These are phyloP conservation scores for Pseudorhiza aurosa DNA, from an alignment of 30 jellyfish, hydroid and myxozoan species.

Conservation along the genomic window DNA sequence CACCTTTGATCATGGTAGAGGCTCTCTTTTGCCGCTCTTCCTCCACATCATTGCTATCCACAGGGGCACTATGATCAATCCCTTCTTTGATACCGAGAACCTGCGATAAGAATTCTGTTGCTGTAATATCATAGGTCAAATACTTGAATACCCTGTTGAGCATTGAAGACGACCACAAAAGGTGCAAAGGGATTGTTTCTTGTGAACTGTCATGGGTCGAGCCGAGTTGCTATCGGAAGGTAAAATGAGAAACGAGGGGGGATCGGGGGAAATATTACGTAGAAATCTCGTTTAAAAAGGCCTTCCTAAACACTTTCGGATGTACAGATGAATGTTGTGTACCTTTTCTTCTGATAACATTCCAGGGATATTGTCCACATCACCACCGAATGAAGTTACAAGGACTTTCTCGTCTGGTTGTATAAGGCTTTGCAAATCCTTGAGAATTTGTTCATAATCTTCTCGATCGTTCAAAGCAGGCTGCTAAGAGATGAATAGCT, in stretches of 20 bases:
- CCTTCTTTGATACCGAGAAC: conserved; percentile 64
- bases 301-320: too few species aligned
- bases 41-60: conserved; percentile 85
- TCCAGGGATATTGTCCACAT: conserved; percentile 74
- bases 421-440: conserved; percentile 62
- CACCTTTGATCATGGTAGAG: conserved; percentile 83
- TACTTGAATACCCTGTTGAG: too few species aligned
- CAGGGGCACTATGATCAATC: conserved; percentile 41
- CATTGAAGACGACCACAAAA: too few species aligned
- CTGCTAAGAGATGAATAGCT: conserved; percentile 9
- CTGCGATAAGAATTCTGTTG: too few species aligned
- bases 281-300: too few species aligned
- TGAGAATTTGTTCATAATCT: conserved; percentile 50
- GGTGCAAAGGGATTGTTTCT: too few species aligned
- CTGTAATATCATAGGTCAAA: too few species aligned
- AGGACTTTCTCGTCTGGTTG: conserved; percentile 69
- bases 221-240: too few species aligned
- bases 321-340: neutral
- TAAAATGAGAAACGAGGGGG: too few species aligned
- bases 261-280: too few species aligned
- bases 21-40: conserved; percentile 76
- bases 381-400: conserved; percentile 69
- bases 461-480: conserved; percentile 23
- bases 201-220: too few species aligned
- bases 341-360: conserved; percentile 93